Base-by-base conservation (phyloP, 2,113 vertebrate genomes). In the Helogale parvula region DNA sequence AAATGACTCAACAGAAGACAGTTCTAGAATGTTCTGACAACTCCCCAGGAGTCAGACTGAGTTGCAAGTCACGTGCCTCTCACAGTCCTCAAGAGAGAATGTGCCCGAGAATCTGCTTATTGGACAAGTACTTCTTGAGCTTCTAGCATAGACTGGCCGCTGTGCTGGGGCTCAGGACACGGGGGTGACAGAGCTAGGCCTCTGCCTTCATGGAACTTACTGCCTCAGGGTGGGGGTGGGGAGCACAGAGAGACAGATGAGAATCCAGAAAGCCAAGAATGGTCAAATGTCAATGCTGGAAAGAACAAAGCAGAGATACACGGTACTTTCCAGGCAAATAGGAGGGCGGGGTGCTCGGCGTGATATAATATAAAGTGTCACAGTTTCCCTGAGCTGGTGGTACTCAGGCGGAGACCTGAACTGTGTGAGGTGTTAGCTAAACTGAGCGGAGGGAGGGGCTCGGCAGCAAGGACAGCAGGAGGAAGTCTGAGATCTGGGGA, bases 11-110 rank as follows among this genome's bases (percentile, higher is more conserved):
- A 85, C 21, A 71, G 57, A 77, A 85, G 33, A 52, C 7, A 41
- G 52, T 84, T 95, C 82, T 68, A 80, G 90, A 82, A 71, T 35
- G 84, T 54, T 81, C 82, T 71, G 71, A 74, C 52, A 29, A 13
- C 50, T n/a, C 31, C 50, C 57, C 27, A 63, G 68, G 81, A 66
- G 68, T 76, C 3, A 60, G 47, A 35, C 15, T 27, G 27, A 85
- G 65, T 8, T 45, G 50, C 6, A 45, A 86, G 52, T 4, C n/a
- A 11, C 31, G 7, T 0, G 14, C 17, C 50, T 11, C 5, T 2
- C 7, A 13, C 2, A 19, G 7, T 2, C 47, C 84, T 82, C n/a
- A 60, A 3, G 57, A 60, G 54, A 21, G 57, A 8, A 7, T 60
- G 3, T 25, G 86, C 35, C 35, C 8, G 16, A 19, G 1, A 2